Base-by-base conservation (phyloP, 2,888 invertebrate species). In the Drosophila paramelanica region DNA sequence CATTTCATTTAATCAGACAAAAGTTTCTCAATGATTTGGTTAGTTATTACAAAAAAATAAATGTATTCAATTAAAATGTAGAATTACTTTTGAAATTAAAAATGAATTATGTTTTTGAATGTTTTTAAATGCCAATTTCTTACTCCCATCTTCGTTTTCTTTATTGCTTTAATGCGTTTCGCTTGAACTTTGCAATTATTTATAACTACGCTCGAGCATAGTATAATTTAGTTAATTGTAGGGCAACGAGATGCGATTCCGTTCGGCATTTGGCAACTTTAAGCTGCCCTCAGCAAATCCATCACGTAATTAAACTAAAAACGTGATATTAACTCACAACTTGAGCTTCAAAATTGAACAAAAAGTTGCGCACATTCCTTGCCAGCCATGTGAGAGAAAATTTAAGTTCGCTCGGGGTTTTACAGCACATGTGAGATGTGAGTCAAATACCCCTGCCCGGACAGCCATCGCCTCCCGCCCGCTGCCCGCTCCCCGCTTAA, bases 321-420 rank as follows among this genome's bases (percentile, higher is more conserved):
- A 85, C 77, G 85, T 85, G 77, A 85, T 85, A 79, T 82, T 83
- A 85, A 83, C 82, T 83, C 65, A 57, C 75, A 75, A 51, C 62
- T 61, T 71, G 20, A 67, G 56, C 56, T 55, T 53, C 51, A 58
- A 71, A 67, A 70, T 62, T 74, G 52, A 67, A 74, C 13, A 36
- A 53, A 67, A 58, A 68, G 33, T 56, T 58, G 23, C 47, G 53
- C 52, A 46, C 41, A 53, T 56, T 67, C 23, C 51, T 52, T 52
- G 20, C 36, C 52, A 67, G 61, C 49, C 52, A 66, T 41, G 55
- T 43, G 49, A 52, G 46, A 41, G 49, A 70, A 80, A 80, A 80
- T 78, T 79, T 50, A 79, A 84, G 79, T 71, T 81, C 62, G 39
- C 61, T 55, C 6, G 51, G 41, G 64, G 57, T 58, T 61, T 61